phyloP scores from a whole-genome alignment of 2,113 vertebrate species.

The Charina bottae region DNA sequence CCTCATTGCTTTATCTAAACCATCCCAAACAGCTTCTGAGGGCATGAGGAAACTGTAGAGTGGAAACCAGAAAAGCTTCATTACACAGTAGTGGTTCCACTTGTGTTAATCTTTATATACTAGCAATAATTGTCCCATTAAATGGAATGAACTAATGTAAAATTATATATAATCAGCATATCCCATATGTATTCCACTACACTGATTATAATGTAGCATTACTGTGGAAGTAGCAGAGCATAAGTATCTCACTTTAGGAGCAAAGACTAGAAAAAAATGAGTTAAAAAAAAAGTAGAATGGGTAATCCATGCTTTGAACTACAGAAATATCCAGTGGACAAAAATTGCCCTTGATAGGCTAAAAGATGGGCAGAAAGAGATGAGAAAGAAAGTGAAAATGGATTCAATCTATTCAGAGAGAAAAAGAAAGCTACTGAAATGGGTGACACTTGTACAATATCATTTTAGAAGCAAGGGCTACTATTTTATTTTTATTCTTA shows the following conservation, averaged over 20 bases:
- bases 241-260: too few relatives aligned
- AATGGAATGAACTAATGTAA: not conserved
- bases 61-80: too few relatives aligned
- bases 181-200: not conserved
- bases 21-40: too few relatives aligned
- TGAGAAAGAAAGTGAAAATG: not conserved
- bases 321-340: not conserved
- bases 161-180: too few relatives aligned
- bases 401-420: not conserved
- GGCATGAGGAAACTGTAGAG: too few relatives aligned
- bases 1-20: too few relatives aligned
- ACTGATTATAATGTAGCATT: not conserved
- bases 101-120: too few relatives aligned
- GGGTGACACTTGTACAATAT: not conserved
- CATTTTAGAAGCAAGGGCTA: not conserved
- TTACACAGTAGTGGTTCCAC: too few relatives aligned
- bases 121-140: too few relatives aligned
- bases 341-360: not conserved
- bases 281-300: not conserved
- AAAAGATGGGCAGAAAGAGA: not conserved
- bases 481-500: not conserved
- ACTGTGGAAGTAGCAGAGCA: not conserved
- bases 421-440: not conserved
- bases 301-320: not conserved
- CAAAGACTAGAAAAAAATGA: not conserved